Percentiles rank a stretch among this genome's conserved stretches.
Conservation (phyloP, 2,113 vertebrate species). For the Chaetodon auriga region DNA sequence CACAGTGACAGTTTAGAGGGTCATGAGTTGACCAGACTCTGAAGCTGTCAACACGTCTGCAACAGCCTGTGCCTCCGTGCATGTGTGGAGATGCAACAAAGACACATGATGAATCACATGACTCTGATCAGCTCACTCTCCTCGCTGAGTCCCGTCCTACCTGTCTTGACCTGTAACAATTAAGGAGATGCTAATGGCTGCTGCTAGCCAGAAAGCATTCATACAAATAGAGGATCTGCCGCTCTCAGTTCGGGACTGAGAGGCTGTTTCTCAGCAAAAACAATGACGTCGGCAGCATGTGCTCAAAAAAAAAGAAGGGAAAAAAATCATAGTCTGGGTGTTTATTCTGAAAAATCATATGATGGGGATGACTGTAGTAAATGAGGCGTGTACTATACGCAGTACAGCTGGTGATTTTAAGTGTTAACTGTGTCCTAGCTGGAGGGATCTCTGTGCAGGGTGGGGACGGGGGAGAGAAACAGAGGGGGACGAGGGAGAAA, state of each 20-base stretch:
- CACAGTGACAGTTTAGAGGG: conserved; percentile 27
- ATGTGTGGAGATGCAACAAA: neutral
- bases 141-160: neutral
- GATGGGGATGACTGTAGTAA: neutral
- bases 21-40: conserved; percentile 39
- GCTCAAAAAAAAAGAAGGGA: neutral
- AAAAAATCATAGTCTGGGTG: neutral
- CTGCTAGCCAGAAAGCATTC: neutral
- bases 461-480: neutral
- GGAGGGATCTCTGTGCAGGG: conserved; percentile 25
- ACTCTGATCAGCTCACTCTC: neutral
- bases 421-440: conserved; percentile 49
- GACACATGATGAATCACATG: neutral
- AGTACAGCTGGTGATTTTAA: conserved; percentile 37
- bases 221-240: neutral
- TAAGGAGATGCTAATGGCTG: neutral
- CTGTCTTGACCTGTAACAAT: neutral
- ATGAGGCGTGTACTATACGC: conserved; percentile 21
- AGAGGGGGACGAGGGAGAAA: conserved; percentile 46
- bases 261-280: neutral
- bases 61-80: neutral
- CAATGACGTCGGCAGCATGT: conserved; percentile 10
- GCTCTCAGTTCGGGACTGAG: neutral
- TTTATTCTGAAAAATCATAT: conserved; percentile 12
- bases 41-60: conserved; percentile 35